Evolutionary conservation across 1,140 invertebrate genomes (phyloP).

Genomic region (Pantala flavescens): DNA sequence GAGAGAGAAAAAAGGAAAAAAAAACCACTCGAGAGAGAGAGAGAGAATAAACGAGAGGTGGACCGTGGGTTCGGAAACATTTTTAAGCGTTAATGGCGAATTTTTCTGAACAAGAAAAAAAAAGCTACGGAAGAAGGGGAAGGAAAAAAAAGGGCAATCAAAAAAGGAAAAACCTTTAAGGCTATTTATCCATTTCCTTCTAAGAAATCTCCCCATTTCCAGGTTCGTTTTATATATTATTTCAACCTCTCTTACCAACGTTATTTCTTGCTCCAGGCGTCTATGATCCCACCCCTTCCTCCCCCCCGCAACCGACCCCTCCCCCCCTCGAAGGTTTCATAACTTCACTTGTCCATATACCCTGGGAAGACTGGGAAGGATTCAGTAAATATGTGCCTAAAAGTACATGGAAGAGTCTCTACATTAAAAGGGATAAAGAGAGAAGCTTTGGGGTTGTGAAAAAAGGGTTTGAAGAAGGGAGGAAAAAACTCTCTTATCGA

Average conservation of each 20-base stretch:
- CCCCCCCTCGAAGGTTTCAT: neutral
- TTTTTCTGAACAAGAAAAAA: neutral
- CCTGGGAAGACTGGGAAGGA: neutral
- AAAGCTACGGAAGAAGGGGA: neutral
- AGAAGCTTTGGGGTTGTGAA: neutral
- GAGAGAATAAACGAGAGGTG: too few species aligned
- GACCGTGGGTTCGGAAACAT: too few species aligned
- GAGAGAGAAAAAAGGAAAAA: too few species aligned
- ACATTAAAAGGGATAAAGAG: neutral
- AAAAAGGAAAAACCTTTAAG: neutral
- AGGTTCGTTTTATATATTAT: neutral
- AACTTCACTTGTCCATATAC: neutral
- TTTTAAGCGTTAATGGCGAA: too few species aligned
- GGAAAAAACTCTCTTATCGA: neutral
- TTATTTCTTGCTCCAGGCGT: neutral
- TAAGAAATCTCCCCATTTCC: neutral
- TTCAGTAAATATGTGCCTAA: constrained; percentile 7
- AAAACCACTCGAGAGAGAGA: too few species aligned
- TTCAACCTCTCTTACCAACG: neutral
- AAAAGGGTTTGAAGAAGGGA: neutral
- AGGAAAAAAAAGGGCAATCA: neutral
- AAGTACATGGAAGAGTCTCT: neutral
- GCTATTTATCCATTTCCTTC: constrained; percentile 2
- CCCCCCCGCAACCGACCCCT: neutral
- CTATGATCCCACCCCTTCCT: neutral